Evolutionary conservation across 2,113 vertebrate genomes (phyloP), one percentile per base, ranked within the genome.

Genomic region (Charadrius vociferus): DNA sequence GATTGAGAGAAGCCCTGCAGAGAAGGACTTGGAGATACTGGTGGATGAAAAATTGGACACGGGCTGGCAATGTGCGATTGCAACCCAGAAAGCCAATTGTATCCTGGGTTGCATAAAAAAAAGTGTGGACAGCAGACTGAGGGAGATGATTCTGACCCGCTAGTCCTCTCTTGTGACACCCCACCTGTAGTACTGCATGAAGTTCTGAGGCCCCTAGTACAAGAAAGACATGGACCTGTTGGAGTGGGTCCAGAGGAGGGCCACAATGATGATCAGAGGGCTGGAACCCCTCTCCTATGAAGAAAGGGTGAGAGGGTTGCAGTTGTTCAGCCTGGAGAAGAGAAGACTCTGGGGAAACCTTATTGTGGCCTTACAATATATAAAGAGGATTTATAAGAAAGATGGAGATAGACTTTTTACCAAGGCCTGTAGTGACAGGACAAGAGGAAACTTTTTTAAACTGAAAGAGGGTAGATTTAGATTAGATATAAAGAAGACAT

Each of bases 181-280:
- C 23, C 22, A 6, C 24, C n/a, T 36, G 61, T 9, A 36, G 10
- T 49, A 11, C 17, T 49, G 61, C 5, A 8, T 45, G 14, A 10
- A 50, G 15, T 3, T 39, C 15, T 41, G 36, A 15, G 39, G 2
- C 10, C 5, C 21, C 3, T 27, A n/a, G 8, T 5, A 58, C 0
- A 62, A 63, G 41, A 62, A 26, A 22, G 37, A 68, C 14, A 58
- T 1, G 21, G 13, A 11, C 8, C 14, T 70, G 4, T 37, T 37
- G 21, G 23, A 47, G 15, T 0, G 3, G 7, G 12, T 32, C 49
- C 49, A 53, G 37, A 73, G 10, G 9, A 81, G 9, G 10, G 6
- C 9, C 43, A 39, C 21, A 27, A 27, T 59, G 27, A 16, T 27
- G 5, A 1, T 63, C 18, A 82, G 24, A 56, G 47, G 15, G 17